A percentile compares a stretch with the other conserved stretches of the same genome.
Conservation (phyloP, 1,140 invertebrate genomes). For the Drosophila pseudoananassae region DNA sequence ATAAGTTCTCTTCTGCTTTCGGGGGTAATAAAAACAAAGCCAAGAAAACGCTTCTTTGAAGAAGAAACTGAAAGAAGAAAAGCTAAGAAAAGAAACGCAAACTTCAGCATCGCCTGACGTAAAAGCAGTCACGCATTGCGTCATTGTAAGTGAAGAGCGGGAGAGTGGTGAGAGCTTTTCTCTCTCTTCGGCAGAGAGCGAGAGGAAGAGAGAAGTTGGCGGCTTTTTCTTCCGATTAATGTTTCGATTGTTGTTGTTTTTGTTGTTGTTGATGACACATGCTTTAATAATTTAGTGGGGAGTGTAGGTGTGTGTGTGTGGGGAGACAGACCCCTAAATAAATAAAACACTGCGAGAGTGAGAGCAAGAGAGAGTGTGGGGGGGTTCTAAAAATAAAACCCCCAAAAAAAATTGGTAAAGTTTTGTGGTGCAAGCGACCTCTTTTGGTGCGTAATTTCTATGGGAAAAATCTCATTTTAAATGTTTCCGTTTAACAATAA, state of each 20-base stretch:
- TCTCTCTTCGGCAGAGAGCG: background rate
- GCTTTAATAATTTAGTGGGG: slow-evolving; percentile 39
- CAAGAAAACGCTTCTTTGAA: slow-evolving; percentile 8
- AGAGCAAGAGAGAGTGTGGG: background rate
- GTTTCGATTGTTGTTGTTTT: slow-evolving; percentile 20
- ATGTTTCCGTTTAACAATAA: background rate
- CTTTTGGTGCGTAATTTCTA: slow-evolving; percentile 1
- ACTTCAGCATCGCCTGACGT: slow-evolving; percentile 52
- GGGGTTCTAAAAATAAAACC: slow-evolving; percentile 27
- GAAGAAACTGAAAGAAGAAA: slow-evolving; percentile 4
- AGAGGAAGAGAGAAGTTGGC: slow-evolving; percentile 8
- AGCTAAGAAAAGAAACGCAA: slow-evolving; percentile 19
- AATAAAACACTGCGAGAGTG: background rate
- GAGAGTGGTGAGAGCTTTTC: background rate
- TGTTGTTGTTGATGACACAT: slow-evolving; percentile 51
- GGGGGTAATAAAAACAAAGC: background rate
- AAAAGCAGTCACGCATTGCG: slow-evolving; percentile 67
- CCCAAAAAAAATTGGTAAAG: slow-evolving; percentile 5
- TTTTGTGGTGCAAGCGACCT: slow-evolving; percentile 9
- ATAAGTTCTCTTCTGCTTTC: slow-evolving; percentile 9
- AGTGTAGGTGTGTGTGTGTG: background rate
- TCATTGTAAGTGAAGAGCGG: slow-evolving; percentile 38
- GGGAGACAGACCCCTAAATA: background rate
- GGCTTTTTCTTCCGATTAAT: slow-evolving; percentile 40
- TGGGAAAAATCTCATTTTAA: slow-evolving; percentile 1